These are phyloP conservation scores for Phrynosoma blainvillii DNA, from an alignment of 2,113 vertebrate species.

Conservation along the genomic window DNA sequence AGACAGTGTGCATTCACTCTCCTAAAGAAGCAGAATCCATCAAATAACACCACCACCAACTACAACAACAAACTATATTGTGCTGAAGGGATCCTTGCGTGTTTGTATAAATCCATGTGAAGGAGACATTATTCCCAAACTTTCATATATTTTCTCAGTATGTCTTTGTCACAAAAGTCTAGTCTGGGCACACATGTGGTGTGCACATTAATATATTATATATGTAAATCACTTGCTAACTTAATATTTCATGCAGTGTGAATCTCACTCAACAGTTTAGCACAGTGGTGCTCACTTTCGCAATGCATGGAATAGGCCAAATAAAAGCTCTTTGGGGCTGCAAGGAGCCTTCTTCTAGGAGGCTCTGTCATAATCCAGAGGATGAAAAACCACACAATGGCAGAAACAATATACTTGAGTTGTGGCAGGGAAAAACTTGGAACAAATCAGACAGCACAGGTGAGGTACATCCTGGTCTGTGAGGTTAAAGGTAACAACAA, in stretches of 20 bases:
- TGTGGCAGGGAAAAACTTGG: background rate
- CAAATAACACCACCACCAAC: too few species aligned
- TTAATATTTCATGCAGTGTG: background rate
- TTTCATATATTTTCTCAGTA: conserved; percentile 13
- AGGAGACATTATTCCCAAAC: conserved; percentile 12
- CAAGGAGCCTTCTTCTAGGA: background rate
- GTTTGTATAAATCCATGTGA: background rate
- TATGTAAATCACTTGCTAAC: background rate
- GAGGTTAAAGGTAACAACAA: background rate
- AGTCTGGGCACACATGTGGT: conserved; percentile 26
- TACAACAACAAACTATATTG: background rate
- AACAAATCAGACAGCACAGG: background rate
- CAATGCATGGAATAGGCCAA: background rate
- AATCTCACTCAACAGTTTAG: background rate
- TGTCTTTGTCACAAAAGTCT: conserved; percentile 9
- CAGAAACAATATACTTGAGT: background rate
- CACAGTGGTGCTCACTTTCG: conserved; percentile 4
- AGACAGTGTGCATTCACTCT: background rate
- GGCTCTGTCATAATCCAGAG: background rate
- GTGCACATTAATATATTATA: conserved; percentile 30
- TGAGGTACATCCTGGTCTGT: background rate
- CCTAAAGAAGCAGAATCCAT: background rate
- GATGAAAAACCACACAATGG: background rate
- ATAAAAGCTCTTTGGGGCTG: background rate
- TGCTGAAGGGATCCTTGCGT: conserved; percentile 1